Evolutionary conservation across 1,140 invertebrate species (phyloP).

Genomic region (Meloidogyne hapla): DNA sequence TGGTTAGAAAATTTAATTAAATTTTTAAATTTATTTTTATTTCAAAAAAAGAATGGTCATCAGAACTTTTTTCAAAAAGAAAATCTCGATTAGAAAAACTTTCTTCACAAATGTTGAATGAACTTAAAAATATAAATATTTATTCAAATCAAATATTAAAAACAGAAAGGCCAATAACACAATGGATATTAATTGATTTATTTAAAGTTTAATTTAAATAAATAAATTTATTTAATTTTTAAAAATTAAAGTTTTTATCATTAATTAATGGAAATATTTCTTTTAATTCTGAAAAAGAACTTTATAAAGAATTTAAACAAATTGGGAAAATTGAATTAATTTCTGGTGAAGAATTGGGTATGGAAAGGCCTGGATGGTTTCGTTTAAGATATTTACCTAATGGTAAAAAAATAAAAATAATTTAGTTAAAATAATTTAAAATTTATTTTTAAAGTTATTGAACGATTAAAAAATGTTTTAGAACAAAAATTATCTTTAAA

Average conservation of each 20-base stretch:
- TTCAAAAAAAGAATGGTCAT: slow-evolving; percentile 5
- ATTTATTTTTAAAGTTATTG: slow-evolving; percentile 13
- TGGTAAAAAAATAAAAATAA: neutral
- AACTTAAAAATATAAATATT: neutral
- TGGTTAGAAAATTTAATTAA: neutral
- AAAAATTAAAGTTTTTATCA: neutral
- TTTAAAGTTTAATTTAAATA: slow-evolving; percentile 1
- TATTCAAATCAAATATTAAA: neutral
- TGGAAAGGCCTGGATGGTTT: slow-evolving; percentile 22
- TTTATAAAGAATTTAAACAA: slow-evolving; percentile 16
- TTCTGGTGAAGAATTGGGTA: slow-evolving; percentile 22
- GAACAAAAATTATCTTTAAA: neutral
- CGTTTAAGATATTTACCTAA: slow-evolving; percentile 7
- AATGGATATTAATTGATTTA: slow-evolving; percentile 15
- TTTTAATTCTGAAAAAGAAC: slow-evolving; percentile 15
- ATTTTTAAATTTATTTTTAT: neutral
- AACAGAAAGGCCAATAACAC: neutral
- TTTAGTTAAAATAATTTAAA: neutral
- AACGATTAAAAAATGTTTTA: slow-evolving; percentile 7
- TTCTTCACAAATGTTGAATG: neutral
- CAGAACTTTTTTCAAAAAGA: slow-evolving; percentile 17
- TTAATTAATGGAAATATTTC: neutral
- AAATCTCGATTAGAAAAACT: slow-evolving; percentile 17
- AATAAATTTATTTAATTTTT: neutral
- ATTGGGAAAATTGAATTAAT: neutral